Evolutionary conservation across 1,140 invertebrate species (phyloP), one percentile per base, ranked within the genome.

Genomic region (Akabosia matsudoensis): DNA sequence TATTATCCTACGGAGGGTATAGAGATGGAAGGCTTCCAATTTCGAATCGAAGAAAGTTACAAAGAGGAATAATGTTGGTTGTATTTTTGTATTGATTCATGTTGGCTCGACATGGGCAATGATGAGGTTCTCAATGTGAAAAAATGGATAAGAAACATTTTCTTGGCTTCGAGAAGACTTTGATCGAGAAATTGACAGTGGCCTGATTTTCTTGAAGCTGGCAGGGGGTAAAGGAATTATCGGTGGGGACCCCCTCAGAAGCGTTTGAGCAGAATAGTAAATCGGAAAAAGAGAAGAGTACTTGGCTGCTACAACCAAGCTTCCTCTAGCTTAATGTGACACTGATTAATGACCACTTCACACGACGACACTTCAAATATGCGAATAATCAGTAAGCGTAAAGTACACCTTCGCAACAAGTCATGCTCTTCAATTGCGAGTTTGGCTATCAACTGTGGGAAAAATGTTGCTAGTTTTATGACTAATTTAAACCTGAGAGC

Each of bases 151-250:
- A 24, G 54, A 51, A 51, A 51, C 45, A 51, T 13, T 51, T 51
- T 51, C n/a, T 51, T 51, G 10, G 10, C n/a, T n/a, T n/a, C n/a
- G n/a, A 45, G 37, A 18, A 45, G 37, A 45, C 7, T 61, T 31
- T 80, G 76, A 80, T 80, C 74, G 37, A n/a, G 56, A 76, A 80
- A 80, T 80, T 80, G 79, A 80, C 79, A 80, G 79, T 80, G 79
- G 75, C 78, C 79, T 80, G 79, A 80, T 80, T 80, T 56, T 72
- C 31, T 72, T 16, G 31, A 22, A 45, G 16, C 16, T 28, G 33
- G 70, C 33, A 22, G 70, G 70, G 31, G 70, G 33, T 51, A 45
- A 10, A 30, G 26, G 26, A 31, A 31, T 30, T 67, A 61, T 61
- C 24, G 54, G 14, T 61, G 61, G 10, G 61, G 61, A 67, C 61